Conservation (phyloP, 2,888 invertebrate genomes). For the Cataglyphis cursor region DNA sequence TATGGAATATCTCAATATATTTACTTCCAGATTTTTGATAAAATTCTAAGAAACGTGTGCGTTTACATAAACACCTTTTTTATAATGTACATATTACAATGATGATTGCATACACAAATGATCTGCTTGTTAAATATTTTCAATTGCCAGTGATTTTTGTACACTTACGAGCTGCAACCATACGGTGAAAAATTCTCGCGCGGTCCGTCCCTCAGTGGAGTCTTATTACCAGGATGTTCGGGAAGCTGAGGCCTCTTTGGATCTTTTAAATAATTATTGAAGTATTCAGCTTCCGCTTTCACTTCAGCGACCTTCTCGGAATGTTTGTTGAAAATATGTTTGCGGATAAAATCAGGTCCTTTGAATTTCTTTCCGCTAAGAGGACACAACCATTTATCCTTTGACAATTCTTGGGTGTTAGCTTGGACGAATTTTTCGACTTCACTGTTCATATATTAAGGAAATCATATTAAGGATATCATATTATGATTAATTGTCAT, state of each 20-base stretch:
- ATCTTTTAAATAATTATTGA: conserved; percentile 98
- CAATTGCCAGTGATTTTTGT: conserved; percentile 48
- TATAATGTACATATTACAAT: neutral
- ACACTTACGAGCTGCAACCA: conserved; percentile 70
- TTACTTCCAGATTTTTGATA: neutral
- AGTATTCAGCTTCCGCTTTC: conserved; percentile 98
- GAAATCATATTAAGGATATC: conserved; percentile 59
- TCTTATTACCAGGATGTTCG: conserved; percentile 91
- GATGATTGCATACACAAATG: neutral
- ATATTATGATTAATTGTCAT: neutral
- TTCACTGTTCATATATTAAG: conserved; percentile 87
- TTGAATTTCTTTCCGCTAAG: conserved; percentile 99
- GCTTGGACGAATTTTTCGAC: conserved; percentile 98
- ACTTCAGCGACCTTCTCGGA: conserved; percentile 98
- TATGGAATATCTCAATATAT: conserved; percentile 19
- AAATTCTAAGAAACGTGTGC: neutral
- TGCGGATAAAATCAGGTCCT: conserved; percentile 98
- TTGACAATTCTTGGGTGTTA: conserved; percentile 98
- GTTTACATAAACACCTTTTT: neutral
- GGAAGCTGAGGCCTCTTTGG: conserved; percentile 97
- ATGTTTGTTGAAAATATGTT: conserved; percentile 99
- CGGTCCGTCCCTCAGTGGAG: conserved; percentile 86
- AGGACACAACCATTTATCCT: conserved; percentile 99
- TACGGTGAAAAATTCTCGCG: conserved; percentile 87
- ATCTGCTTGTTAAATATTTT: neutral